These are phyloP conservation scores for Dendrolimus houi DNA, from an alignment of 2,888 invertebrate genomes.

Conservation along the genomic window DNA sequence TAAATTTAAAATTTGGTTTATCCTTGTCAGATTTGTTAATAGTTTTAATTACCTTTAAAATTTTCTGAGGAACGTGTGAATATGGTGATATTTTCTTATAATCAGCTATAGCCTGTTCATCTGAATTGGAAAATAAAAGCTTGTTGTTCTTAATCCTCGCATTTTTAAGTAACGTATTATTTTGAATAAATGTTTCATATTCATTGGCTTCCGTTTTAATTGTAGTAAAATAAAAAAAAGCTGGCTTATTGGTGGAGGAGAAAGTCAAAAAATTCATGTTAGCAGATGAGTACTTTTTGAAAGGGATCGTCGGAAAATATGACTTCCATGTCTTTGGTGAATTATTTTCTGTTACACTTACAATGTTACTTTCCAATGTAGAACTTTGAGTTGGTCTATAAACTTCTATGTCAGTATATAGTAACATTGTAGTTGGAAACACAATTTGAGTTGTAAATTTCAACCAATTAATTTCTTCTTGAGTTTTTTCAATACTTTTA, in stretches of 20 bases:
- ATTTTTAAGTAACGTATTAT: not conserved
- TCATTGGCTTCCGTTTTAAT: not conserved
- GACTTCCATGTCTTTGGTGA: not conserved
- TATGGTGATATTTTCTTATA: not conserved
- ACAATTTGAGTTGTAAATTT: no score
- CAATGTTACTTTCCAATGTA: no score
- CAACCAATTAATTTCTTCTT: no score
- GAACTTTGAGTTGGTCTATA: no score
- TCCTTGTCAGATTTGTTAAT: not conserved
- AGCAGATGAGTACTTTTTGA: not conserved
- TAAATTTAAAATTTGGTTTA: not conserved
- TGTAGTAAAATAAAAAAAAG: not conserved
- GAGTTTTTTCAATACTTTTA: no score
- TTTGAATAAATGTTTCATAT: not conserved
- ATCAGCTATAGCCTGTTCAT: not conserved
- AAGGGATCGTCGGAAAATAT: not conserved
- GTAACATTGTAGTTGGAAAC: no score
- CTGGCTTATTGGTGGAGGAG: not conserved
- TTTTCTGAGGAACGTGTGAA: not conserved
- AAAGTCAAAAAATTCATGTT: not conserved
- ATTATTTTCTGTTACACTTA: not conserved
- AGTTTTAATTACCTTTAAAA: not conserved
- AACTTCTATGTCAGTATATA: no score
- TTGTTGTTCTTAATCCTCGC: no score
- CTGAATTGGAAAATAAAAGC: not conserved